A percentile compares a stretch with the other conserved stretches of the same genome.
These are phyloP conservation scores for Xylota segnis DNA, from an alignment of 2,888 invertebrate species.

Conservation along the genomic window DNA sequence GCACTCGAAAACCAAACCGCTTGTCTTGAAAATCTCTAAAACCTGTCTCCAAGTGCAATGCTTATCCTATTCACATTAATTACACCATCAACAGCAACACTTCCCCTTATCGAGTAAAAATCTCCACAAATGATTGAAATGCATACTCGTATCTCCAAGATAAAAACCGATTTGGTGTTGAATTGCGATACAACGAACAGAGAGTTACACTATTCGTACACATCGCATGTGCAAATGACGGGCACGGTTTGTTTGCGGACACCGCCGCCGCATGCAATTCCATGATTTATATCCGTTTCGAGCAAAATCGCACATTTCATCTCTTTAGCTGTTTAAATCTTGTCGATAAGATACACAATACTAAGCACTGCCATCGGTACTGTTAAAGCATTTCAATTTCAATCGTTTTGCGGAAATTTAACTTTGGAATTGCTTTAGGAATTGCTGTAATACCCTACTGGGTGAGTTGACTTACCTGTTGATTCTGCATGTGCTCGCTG, in stretches of 20 bases:
- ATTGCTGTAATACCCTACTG: not conserved
- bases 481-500: slow-evolving; percentile 81
- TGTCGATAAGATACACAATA: not conserved
- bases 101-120: slow-evolving; percentile 1
- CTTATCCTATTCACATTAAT: slow-evolving; percentile 12
- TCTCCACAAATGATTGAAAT: not conserved
- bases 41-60: slow-evolving; percentile 2
- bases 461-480: slow-evolving; percentile 80
- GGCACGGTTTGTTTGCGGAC: not conserved
- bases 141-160: not conserved
- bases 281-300: slow-evolving; percentile 20
- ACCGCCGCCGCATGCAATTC: slow-evolving; percentile 5
- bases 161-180: slow-evolving; percentile 46
- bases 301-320: slow-evolving; percentile 23
- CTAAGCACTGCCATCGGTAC: not conserved
- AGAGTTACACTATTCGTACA: not conserved
- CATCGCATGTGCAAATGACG: slow-evolving; percentile 23
- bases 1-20: slow-evolving; percentile 17
- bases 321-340: not conserved
- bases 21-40: not conserved
- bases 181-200: slow-evolving; percentile 23
- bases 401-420: slow-evolving; percentile 23
- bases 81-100: slow-evolving; percentile 2
- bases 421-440: slow-evolving; percentile 29
- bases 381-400: not conserved